phyloP scores from a whole-genome alignment of 2,113 vertebrate species.

The Piaya cayana region DNA sequence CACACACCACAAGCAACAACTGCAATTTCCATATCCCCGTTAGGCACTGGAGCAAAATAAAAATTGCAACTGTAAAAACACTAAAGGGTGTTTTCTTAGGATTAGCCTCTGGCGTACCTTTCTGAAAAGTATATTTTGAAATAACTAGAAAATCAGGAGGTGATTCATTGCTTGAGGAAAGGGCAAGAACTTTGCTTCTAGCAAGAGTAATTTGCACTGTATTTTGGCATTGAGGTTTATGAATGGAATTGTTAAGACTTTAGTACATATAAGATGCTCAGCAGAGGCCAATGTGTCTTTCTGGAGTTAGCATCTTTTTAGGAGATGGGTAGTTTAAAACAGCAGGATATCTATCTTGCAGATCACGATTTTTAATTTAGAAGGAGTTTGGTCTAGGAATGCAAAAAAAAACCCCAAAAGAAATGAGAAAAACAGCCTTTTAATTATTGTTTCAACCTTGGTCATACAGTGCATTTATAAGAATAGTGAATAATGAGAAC shows the following conservation, averaged over 20 bases:
- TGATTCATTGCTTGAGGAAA: conserved; percentile 58
- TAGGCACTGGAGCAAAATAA: conserved; percentile 12
- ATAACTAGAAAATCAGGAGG: neutral
- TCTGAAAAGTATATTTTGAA: conserved; percentile 64
- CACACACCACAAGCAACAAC: neutral
- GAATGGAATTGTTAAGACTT: conserved; percentile 41
- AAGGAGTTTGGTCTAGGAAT: neutral
- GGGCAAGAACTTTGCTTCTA: conserved; percentile 67
- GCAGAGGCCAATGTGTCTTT: conserved; percentile 38
- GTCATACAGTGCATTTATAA: neutral
- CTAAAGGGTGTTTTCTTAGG: conserved; percentile 51
- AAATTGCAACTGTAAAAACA: conserved; percentile 56
- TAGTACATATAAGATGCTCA: neutral
- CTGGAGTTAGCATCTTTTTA: neutral
- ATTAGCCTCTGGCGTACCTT: conserved; percentile 61
- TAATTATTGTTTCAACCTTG: conserved; percentile 5
- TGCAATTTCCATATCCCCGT: conserved; percentile 13
- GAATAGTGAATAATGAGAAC: conserved; percentile 13
- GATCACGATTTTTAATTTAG: neutral
- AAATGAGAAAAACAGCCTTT: neutral
- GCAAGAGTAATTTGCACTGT: conserved; percentile 67
- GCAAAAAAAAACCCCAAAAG: neutral
- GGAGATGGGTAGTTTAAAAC: neutral
- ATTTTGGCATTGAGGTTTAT: conserved; percentile 62
- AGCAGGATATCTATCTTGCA: neutral